These are phyloP conservation scores for Agrotis clavis DNA, from an alignment of 2,888 invertebrate species.

Conservation along the genomic window DNA sequence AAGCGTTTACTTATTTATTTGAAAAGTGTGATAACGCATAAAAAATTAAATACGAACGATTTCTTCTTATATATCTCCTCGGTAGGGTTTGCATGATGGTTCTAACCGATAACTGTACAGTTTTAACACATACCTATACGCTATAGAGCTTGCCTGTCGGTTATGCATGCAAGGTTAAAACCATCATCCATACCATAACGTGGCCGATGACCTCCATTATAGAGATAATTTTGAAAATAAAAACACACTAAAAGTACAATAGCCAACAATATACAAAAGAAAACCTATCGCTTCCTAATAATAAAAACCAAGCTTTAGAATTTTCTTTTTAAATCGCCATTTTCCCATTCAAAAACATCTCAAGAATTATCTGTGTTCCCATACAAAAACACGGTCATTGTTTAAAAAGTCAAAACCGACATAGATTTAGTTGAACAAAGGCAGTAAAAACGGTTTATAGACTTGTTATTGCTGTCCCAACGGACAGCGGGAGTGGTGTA, in stretches of 20 bases:
- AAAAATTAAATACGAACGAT: too few relatives aligned
- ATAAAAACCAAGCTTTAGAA: conserved; percentile 40
- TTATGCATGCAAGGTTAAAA: too few relatives aligned
- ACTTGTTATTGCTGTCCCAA: conserved; percentile 90
- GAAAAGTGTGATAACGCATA: background rate
- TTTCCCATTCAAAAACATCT: conserved; percentile 78
- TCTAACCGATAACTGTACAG: too few relatives aligned
- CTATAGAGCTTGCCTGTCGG: too few relatives aligned
- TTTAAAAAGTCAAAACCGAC: conserved; percentile 91
- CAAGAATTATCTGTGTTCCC: conserved; percentile 82
- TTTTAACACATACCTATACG: too few relatives aligned
- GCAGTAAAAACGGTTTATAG: conserved; percentile 91
- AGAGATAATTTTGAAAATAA: background rate
- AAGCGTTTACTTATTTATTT: background rate
- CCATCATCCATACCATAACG: too few relatives aligned
- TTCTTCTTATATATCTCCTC: too few relatives aligned
- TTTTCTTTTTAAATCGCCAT: conserved; percentile 68
- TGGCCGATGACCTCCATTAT: too few relatives aligned
- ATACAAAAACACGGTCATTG: conserved; percentile 89
- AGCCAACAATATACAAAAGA: conserved; percentile 16
- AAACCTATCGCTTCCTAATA: conserved; percentile 5
- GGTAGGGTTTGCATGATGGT: too few relatives aligned
- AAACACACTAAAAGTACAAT: conserved; percentile 7
- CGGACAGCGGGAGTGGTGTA: conserved; percentile 79
- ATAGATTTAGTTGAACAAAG: conserved; percentile 91